Evolutionary conservation across 2,113 vertebrate genomes (phyloP).

Genomic region (Poecilia latipinna): DNA sequence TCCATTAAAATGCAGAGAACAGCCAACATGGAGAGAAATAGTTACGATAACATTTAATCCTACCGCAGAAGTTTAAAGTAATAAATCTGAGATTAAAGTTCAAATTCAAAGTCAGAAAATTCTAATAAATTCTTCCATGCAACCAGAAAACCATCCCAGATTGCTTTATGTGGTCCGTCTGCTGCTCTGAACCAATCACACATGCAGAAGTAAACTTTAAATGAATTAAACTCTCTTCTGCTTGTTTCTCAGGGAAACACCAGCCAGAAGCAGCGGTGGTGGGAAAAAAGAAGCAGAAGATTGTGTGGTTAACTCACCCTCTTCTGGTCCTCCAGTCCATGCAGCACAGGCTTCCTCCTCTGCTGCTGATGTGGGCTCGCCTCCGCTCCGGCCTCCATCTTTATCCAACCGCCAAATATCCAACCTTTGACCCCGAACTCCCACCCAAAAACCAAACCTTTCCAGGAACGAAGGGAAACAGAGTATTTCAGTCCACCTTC

Average conservation of each 20-base stretch:
- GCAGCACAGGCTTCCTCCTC: constrained; percentile 89
- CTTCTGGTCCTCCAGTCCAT: constrained; percentile 97
- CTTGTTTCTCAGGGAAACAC: background rate
- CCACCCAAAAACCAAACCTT: constrained; percentile 11
- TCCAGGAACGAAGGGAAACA: constrained; percentile 52
- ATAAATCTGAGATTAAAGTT: too few species aligned
- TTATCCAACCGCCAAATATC: constrained; percentile 60
- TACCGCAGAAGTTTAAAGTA: background rate
- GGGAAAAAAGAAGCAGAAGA: background rate
- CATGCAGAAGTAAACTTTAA: background rate
- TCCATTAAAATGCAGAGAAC: constrained; percentile 75
- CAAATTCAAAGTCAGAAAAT: background rate
- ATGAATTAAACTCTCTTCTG: background rate
- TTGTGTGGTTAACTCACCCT: constrained; percentile 83
- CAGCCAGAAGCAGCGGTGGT: background rate
- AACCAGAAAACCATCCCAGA: constrained; percentile 48
- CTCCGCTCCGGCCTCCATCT: constrained; percentile 92
- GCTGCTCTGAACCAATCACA: background rate
- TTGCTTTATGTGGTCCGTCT: background rate
- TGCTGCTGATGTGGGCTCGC: constrained; percentile 86
- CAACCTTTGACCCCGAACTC: constrained; percentile 3
- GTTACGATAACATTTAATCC: constrained; percentile 47
- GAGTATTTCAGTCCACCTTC: constrained; percentile 63
- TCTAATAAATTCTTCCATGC: constrained; percentile 35
- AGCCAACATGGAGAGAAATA: constrained; percentile 44